Evolutionary conservation across 2,113 vertebrate species (phyloP).

Genomic region (Pterocles burchelli): DNA sequence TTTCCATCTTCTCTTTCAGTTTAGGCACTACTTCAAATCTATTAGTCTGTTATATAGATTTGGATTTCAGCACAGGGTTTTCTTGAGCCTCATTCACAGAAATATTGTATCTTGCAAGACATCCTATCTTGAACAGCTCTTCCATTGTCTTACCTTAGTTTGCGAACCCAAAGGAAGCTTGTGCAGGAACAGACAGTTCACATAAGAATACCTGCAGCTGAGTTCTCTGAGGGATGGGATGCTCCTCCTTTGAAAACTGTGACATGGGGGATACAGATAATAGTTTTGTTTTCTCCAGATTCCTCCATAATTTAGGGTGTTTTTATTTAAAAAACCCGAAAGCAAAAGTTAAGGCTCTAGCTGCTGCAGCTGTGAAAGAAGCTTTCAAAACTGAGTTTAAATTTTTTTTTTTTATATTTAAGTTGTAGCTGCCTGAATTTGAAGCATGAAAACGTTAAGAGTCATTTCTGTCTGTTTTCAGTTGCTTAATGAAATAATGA

Average conservation of each 20-base stretch:
- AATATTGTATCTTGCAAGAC: neutral
- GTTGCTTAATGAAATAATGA: conserved; percentile 43
- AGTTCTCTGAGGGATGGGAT: neutral
- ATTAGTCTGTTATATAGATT: neutral
- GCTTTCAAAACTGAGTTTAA: conserved; percentile 7
- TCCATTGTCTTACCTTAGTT: neutral
- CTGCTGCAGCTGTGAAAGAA: neutral
- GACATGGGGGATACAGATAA: neutral
- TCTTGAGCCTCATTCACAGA: neutral
- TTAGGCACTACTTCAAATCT: neutral
- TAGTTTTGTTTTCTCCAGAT: neutral
- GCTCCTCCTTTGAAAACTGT: neutral
- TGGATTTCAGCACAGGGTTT: neutral
- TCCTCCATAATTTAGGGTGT: neutral
- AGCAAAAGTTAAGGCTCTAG: neutral
- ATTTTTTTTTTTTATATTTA: neutral
- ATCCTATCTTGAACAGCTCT: neutral
- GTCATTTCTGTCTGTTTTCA: conserved; percentile 16
- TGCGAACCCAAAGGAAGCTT: neutral
- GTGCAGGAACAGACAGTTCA: neutral
- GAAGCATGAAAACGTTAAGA: conserved; percentile 18
- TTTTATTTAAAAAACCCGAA: neutral
- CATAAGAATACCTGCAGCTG: neutral
- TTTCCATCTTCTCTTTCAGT: neutral
- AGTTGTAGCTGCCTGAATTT: conserved; percentile 20